Evolutionary conservation across 2,113 vertebrate genomes (phyloP).

Genomic region (Menura novaehollandiae): DNA sequence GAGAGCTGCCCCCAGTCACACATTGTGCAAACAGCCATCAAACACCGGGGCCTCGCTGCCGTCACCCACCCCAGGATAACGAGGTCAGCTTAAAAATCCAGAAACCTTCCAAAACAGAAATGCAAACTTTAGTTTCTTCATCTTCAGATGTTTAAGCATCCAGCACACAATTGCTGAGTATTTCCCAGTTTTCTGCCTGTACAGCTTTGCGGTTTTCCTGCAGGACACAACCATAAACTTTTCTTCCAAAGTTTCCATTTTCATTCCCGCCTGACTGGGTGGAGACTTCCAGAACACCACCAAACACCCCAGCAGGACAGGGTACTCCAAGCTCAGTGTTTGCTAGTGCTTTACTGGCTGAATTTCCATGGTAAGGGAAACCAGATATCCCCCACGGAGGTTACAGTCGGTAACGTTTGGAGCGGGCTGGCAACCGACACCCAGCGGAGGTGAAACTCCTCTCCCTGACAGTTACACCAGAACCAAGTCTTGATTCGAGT

Average conservation of each 20-base stretch:
- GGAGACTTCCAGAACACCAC: neutral
- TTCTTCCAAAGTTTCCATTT: neutral
- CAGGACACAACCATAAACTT: fast-evolving
- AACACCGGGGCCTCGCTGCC: neutral
- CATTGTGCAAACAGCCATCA: fast-evolving
- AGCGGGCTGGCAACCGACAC: fast-evolving
- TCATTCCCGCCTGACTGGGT: neutral
- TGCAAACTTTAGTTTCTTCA: neutral
- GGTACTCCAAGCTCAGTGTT: neutral
- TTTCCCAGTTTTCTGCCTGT: neutral
- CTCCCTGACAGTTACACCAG: neutral
- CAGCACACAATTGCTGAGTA: neutral
- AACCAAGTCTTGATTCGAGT: neutral
- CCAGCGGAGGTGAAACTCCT: neutral
- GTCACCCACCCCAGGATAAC: fast-evolving
- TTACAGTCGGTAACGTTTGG: fast-evolving
- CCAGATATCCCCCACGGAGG: fast-evolving
- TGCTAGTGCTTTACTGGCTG: neutral
- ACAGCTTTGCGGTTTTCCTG: neutral
- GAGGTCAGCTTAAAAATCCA: neutral
- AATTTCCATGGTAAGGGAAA: neutral
- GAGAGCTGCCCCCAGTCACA: neutral
- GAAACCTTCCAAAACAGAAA: neutral
- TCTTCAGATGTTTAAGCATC: neutral
- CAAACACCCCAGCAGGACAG: fast-evolving